A percentile compares a stretch with the other conserved stretches of the same genome.
Evolutionary conservation across 2,888 invertebrate genomes (phyloP).

Genomic region (Oasisia sp.): DNA sequence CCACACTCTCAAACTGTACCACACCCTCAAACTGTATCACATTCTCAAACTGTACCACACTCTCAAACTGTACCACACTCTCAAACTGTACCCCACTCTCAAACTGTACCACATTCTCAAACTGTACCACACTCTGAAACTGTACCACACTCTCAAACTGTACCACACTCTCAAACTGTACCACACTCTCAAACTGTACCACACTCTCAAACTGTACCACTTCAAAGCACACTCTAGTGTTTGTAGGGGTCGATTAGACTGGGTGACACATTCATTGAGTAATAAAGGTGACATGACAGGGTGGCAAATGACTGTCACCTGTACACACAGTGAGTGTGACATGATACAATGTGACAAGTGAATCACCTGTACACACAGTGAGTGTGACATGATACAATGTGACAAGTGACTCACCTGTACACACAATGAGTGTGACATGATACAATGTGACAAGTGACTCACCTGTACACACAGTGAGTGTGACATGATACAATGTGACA

Average conservation of each 20-base stretch:
- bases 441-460: conserved; percentile 21
- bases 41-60: no score
- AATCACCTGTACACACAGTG: background rate
- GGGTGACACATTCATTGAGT: background rate
- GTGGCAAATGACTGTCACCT: conserved; percentile 44
- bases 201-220: no score
- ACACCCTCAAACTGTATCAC: no score
- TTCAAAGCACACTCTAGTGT: background rate
- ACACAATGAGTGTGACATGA: background rate
- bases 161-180: no score
- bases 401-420: background rate
- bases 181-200: no score
- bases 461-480: conserved; percentile 63
- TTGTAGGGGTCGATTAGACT: background rate
- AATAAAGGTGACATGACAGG: background rate
- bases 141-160: no score
- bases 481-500: conserved; percentile 25
- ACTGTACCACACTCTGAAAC: no score
- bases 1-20: no score
- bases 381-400: no score
- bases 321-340: conserved; percentile 60
- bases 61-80: no score
- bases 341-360: background rate
- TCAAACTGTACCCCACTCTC: no score
- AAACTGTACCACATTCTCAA: no score